Conservation (phyloP, 2,113 vertebrate species). For the rabbit (Oryctolagus cuniculus) region DNA sequence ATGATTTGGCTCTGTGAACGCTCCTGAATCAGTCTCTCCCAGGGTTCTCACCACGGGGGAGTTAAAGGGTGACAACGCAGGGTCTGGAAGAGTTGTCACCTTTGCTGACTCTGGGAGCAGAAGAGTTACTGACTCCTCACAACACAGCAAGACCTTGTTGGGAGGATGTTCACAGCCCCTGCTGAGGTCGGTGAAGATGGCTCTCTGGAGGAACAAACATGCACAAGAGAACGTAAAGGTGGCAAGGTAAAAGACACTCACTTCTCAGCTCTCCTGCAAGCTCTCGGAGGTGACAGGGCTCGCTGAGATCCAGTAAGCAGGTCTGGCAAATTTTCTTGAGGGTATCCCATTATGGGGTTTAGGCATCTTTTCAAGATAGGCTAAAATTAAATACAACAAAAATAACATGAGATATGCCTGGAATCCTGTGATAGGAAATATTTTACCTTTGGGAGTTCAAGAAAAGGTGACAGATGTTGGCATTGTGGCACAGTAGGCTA, state of each 20-base stretch:
- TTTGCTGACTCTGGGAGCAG: neutral
- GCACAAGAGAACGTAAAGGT: neutral
- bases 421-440: neutral
- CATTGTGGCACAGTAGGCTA: too few species aligned
- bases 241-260: neutral
- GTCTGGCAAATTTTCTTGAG: neutral
- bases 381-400: neutral
- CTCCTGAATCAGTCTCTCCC: neutral
- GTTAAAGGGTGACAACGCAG: neutral
- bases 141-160: neutral
- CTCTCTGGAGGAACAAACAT: neutral
- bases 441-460: neutral
- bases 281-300: neutral
- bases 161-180: neutral
- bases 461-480: neutral
- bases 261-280: neutral
- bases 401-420: neutral
- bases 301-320: neutral
- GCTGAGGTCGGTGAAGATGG: neutral
- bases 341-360: neutral
- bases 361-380: neutral
- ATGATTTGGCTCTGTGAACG: neutral
- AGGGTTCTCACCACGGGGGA: neutral
- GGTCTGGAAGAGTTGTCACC: neutral
- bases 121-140: neutral